Evolutionary conservation across 2,113 vertebrate species (phyloP), one percentile per base, ranked within the genome.

Genomic region (Rhinoptilus africanus): DNA sequence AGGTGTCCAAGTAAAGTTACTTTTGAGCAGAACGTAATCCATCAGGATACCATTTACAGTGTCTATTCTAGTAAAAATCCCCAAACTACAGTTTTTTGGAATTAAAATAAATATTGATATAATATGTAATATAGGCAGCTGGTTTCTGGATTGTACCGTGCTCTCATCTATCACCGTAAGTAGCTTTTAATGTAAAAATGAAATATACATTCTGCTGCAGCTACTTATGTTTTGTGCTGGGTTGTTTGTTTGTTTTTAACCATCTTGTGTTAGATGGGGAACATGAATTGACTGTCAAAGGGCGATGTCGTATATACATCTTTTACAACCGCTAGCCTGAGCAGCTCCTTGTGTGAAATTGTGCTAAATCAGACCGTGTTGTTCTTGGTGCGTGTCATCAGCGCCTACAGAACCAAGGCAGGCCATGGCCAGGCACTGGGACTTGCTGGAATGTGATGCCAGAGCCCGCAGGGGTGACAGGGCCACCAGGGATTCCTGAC

Each of bases 81-180:
- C 54, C 45, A 82, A 80, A 83, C 78, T 85, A 56, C 9, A 4
- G 68, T 94, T 86, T 76, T 82, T 87, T 89, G 48, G 84, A 80
- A 96, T 89, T 84, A 91, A 94, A 95, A 92, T 90, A 95, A 97
- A 94, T 93, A 94, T 91, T 87, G 81, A 90, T 90, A 88, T 73
- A 92, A 80, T n/a, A 63, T 90, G 22, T 69, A 91, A 62, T 84
- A 81, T 28, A 89, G 74, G 73, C 82, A 89, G 57, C 87, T 92
- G 67, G 56, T 63, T 96, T 89, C 85, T 87, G 92, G 74, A 82
- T 74, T 56, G 54, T n/a, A 48, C 83, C 1, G 5, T 20, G 68
- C 51, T 79, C 30, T 50, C 93, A 82, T 94, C 74, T 94, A 92
- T 96, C 91, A 93, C 37, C 6, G 2, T 74, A 96, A 96, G 77